These are phyloP conservation scores for Ochotona princeps DNA, from an alignment of 2,113 vertebrate species.

Conservation along the genomic window DNA sequence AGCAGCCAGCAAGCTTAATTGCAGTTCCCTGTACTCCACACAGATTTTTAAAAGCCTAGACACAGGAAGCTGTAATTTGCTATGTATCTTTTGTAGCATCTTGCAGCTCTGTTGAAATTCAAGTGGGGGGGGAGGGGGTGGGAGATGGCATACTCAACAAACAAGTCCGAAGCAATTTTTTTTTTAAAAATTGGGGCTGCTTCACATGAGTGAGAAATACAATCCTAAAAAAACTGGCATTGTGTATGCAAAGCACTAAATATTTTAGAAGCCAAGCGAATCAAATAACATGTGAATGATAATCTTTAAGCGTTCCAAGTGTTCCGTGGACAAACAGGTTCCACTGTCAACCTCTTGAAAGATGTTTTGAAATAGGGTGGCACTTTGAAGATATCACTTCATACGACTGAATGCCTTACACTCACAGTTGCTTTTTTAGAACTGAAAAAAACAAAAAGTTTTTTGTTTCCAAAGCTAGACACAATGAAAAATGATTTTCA, in stretches of 20 bases:
- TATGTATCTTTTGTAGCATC: constrained; percentile 45
- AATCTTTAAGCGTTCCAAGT: neutral
- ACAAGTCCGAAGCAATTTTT: constrained; percentile 22
- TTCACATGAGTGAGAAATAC: neutral
- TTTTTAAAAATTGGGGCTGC: neutral
- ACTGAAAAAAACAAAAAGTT: neutral
- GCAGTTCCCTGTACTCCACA: neutral
- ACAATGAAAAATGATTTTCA: neutral
- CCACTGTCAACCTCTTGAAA: constrained; percentile 25
- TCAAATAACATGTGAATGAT: neutral
- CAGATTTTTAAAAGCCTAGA: constrained; percentile 50
- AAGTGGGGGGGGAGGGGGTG: neutral
- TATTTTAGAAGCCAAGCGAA: constrained; percentile 29
- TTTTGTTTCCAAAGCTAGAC: neutral
- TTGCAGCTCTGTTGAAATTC: neutral
- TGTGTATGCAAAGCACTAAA: constrained; percentile 16
- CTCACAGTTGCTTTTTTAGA: neutral
- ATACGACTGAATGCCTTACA: constrained; percentile 21
- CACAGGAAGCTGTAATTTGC: neutral
- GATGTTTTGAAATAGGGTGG: constrained; percentile 50
- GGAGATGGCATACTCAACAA: too few relatives aligned
- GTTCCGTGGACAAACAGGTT: constrained; percentile 66
- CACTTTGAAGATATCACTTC: constrained; percentile 44
- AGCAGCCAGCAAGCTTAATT: neutral
- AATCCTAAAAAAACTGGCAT: constrained; percentile 25